Percentiles rank a stretch among this genome's conserved stretches.
These are phyloP conservation scores for Lampropteryx suffumata DNA, from an alignment of 2,888 invertebrate species.

Conservation along the genomic window DNA sequence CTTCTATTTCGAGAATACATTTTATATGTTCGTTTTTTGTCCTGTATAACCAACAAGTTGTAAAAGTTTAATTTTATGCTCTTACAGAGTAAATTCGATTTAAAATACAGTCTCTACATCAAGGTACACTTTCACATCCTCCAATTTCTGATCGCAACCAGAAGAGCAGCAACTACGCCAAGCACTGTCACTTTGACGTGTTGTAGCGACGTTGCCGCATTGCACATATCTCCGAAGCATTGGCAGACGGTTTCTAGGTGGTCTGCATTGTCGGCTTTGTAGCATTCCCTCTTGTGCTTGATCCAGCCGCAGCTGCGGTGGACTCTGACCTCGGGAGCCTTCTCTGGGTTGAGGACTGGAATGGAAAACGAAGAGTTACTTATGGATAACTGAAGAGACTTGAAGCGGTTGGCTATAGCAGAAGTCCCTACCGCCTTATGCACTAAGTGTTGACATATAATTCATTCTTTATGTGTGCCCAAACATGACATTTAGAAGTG, in stretches of 20 bases:
- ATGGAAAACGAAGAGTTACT: constrained; percentile 25
- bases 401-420: too few relatives aligned
- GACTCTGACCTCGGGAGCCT: constrained; percentile 66
- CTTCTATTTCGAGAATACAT: too few relatives aligned
- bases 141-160: constrained; percentile 43
- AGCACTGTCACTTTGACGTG: constrained; percentile 46
- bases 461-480: too few relatives aligned
- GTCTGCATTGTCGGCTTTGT: constrained; percentile 83
- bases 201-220: constrained; percentile 52
- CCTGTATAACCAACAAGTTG: too few relatives aligned
- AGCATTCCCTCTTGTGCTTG: constrained; percentile 71
- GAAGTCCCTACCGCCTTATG: too few relatives aligned
- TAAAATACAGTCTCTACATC: constrained; percentile 5
- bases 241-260: constrained; percentile 83
- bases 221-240: constrained; percentile 84
- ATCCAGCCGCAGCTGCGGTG: constrained; percentile 85
- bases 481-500: too few relatives aligned
- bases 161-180: constrained; percentile 35
- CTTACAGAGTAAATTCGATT: not conserved
- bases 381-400: too few relatives aligned
- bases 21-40: too few relatives aligned
- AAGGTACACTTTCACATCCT: constrained; percentile 22
- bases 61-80: too few relatives aligned
- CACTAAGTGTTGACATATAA: too few relatives aligned
- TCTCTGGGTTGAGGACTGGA: constrained; percentile 61